phyloP scores from a whole-genome alignment of 2,888 invertebrate species.

The Hypolimnas misippus region DNA sequence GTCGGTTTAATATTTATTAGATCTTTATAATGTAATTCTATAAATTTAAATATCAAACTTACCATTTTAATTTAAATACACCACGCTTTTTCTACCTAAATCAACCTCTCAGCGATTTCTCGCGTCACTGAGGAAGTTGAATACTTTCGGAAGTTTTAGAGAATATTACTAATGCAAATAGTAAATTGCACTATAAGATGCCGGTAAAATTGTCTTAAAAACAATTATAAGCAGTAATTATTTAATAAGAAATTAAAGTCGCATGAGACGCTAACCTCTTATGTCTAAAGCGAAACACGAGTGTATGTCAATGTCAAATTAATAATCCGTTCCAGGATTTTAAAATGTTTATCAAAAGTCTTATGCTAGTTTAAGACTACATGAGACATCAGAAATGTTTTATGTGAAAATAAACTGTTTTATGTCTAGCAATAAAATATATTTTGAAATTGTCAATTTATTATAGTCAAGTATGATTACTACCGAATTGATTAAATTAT shows the following conservation, averaged over 20 bases:
- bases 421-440: no score
- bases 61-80: constrained; percentile 60
- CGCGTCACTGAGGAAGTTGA: constrained; percentile 78
- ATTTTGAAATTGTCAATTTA: no score
- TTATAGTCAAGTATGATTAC: no score
- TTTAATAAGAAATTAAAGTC: background rate
- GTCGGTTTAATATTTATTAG: background rate
- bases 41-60: constrained; percentile 43
- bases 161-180: background rate
- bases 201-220: background rate
- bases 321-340: no score
- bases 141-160: background rate
- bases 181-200: background rate
- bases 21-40: background rate
- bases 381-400: no score
- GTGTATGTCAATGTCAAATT: no score
- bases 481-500: no score
- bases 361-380: no score
- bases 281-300: no score
- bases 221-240: background rate
- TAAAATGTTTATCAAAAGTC: no score
- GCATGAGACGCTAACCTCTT: background rate
- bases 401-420: no score
- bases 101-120: constrained; percentile 81
- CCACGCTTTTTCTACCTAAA: constrained; percentile 22